Base-by-base conservation (phyloP, 2,888 invertebrate genomes). In the Camptogramma bilineatum region DNA sequence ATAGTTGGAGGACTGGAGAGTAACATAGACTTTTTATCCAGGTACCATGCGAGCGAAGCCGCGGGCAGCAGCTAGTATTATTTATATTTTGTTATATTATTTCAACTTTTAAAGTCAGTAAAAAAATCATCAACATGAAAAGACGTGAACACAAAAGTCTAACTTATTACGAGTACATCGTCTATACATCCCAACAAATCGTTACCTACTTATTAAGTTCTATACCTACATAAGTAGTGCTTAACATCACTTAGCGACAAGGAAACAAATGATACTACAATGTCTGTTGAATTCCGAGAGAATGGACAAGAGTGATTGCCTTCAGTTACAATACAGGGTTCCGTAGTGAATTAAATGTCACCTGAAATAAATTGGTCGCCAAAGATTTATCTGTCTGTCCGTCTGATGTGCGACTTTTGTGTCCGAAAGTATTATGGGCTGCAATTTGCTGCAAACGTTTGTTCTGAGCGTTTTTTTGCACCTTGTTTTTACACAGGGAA, bases 221-320 rank as follows among this genome's bases (percentile, higher is more conserved):
- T 62, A 39, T 56, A 57, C 19, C n/a, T 4, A 53, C 50, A 39
- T 48, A 64, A 71, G 66, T 67, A 66, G 65, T 62, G 62, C 64
- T 68, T 62, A 67, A 64, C 66, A 70, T 70, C 66, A 72, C 68
- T 70, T 70, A 70, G 63, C 55, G 66, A 64, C 54, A 53, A 61
- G 50, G 62, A 50, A 63, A 67, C 65, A 54, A 67, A 67, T 62
- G 67, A 55, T 64, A 46, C 56, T 46, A 52, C 19, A 48, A 57
- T 28, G 28, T 28, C 28, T 28, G 47, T 39, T 44, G 53, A 67
- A 50, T 62, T 52, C 55, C 51, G 52, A 51, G 42, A 44, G 66
- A 53, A 53, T 46, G 47, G 69, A 39, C 64, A 71, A 69, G 71
- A 51, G 67, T 44, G 64, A 64, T 39, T 2, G 52, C 28, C 44